These are phyloP conservation scores for Taenaris catops DNA, from an alignment of 2,888 invertebrate species.

Conservation along the genomic window DNA sequence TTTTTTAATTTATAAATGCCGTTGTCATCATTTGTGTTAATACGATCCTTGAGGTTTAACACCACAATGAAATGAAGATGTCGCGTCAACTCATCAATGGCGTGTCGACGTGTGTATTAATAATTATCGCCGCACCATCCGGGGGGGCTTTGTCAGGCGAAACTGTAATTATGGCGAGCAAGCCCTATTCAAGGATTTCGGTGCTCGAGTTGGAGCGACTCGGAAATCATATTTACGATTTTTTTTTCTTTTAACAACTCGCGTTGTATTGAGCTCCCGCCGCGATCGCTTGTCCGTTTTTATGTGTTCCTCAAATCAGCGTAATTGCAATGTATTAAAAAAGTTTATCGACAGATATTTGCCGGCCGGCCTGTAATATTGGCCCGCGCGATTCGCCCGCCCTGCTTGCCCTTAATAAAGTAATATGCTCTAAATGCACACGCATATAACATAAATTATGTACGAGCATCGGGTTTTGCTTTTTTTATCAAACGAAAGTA, in stretches of 20 bases:
- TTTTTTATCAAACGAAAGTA: conserved; percentile 71
- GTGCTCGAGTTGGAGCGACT: conserved; percentile 42
- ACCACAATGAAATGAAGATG: conserved; percentile 72
- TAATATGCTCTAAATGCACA: conserved; percentile 76
- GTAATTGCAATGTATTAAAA: conserved; percentile 70
- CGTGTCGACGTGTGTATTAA: conserved; percentile 75
- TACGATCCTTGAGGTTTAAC: conserved; percentile 77
- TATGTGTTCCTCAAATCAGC: conserved; percentile 59
- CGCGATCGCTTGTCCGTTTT: conserved; percentile 50
- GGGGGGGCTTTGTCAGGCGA: conserved; percentile 62
- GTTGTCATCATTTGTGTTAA: conserved; percentile 78
- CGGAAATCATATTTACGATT: conserved; percentile 45
- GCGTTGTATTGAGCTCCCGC: conserved; percentile 49
- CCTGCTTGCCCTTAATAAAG: conserved; percentile 72
- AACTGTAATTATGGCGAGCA: conserved; percentile 49
- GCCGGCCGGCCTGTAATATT: conserved; percentile 45
- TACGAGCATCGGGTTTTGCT: conserved; percentile 45
- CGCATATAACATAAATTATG: conserved; percentile 74
- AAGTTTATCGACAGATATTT: conserved; percentile 57
- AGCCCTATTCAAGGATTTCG: conserved; percentile 43
- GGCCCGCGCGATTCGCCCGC: conserved; percentile 55
- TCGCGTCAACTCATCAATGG: conserved; percentile 65
- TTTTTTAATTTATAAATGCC: no score
- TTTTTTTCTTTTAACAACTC: conserved; percentile 45
- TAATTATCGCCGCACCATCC: conserved; percentile 63